Base-by-base conservation (phyloP, 1,140 invertebrate genomes). In the Aphelinus certus region DNA sequence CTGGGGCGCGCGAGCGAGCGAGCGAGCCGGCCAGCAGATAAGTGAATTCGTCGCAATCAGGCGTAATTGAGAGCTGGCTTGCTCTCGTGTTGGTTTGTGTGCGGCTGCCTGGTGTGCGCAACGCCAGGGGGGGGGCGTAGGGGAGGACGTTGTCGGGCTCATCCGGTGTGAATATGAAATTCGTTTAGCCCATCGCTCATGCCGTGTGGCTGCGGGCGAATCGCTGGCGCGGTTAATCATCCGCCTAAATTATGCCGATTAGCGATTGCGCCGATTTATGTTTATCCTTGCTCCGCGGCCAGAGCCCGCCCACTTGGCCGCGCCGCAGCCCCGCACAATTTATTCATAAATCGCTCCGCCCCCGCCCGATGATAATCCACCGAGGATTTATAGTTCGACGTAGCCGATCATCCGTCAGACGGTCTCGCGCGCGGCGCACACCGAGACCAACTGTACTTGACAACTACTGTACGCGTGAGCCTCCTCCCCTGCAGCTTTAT, bases 211-310 rank as follows among this genome's bases (percentile, higher is more conserved):
- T 47, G 61, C 9, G 10, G 62, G 6, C 53, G 58, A 68, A 57
- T 66, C 56, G 62, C 49, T 57, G 72, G 67, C 72, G 67, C 57
- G 71, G 73, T 79, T 81, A 81, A 81, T 80, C 81, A 75, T 72
- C 78, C 71, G 74, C 79, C 81, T 80, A 81, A 84, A 84, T 84
- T 82, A 78, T 81, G 77, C 72, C 76, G 81, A 84, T 81, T 80
- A 79, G 78, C 81, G 77, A 78, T 79, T 79, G 62, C 67, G 46
- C 48, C 58, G 62, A 76, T 76, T 71, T 71, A 76, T 76, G 68
- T 76, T 76, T 71, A 71, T 76, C 69, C 68, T 76, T 65, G 66
- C 61, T 7, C 4, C 64, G 6, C 43, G 1, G 42, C 62, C 57
- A 49, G 57, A 74, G 60, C 2, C 49, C 56, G 51, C 4, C 4